Conservation (phyloP, 2,113 vertebrate species). For the Eublepharis macularius region DNA sequence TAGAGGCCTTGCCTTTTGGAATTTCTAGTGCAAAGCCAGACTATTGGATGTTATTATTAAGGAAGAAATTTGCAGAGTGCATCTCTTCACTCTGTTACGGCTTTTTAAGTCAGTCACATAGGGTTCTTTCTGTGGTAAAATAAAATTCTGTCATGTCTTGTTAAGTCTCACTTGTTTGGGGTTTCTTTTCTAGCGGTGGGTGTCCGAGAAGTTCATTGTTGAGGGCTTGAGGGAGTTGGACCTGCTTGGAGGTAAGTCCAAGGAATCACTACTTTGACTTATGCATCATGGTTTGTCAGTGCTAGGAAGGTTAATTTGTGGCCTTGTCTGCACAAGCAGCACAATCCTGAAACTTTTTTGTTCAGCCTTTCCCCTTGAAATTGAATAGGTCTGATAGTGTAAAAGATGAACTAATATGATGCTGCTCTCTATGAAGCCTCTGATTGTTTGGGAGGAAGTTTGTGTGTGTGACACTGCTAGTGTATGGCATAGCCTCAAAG, state of each 20-base stretch:
- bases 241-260: conserved; percentile 93
- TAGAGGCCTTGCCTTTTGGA: too few species aligned
- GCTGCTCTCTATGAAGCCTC: background rate
- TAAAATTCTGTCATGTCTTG: conserved; percentile 30
- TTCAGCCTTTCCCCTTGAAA: background rate
- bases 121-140: background rate
- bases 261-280: background rate
- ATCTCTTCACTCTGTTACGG: background rate
- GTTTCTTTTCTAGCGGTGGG: conserved; percentile 88
- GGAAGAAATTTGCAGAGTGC: background rate
- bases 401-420: background rate
- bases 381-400: background rate
- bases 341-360: background rate
- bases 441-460: too few species aligned
- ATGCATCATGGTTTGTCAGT: background rate
- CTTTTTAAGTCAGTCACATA: background rate
- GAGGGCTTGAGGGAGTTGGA: conserved; percentile 97
- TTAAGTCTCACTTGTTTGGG: conserved; percentile 33
- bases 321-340: background rate
- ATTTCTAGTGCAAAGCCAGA: too few species aligned
- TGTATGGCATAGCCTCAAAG: background rate
- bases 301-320: background rate
- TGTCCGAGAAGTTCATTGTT: conserved; percentile 98
- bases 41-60: background rate
- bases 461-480: background rate